A percentile compares a stretch with the other conserved stretches of the same genome.
Conservation (phyloP, 2,113 vertebrate genomes). For the Gopherus evgoodei region DNA sequence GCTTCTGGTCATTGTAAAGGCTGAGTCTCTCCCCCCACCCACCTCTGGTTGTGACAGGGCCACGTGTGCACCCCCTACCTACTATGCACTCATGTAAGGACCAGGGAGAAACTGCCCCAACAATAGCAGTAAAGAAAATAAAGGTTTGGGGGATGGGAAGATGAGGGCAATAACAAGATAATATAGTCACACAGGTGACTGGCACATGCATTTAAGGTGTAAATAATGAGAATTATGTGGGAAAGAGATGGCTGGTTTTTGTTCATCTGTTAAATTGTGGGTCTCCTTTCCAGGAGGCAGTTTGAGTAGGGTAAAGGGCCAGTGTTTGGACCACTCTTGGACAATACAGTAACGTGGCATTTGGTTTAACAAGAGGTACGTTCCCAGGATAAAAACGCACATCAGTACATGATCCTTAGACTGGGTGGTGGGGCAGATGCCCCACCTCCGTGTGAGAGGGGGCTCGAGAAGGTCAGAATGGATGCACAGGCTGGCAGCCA, state of each 20-base stretch:
- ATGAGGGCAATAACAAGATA: neutral
- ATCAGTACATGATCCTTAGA: accelerated
- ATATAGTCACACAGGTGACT: neutral
- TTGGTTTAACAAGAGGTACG: neutral
- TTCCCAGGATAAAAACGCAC: neutral
- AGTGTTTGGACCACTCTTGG: neutral
- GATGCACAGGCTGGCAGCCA: too few species aligned
- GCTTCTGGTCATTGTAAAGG: neutral
- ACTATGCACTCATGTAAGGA: neutral
- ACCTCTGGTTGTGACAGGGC: accelerated
- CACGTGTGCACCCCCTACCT: neutral
- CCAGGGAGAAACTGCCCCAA: neutral
- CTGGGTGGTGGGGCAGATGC: too few species aligned
- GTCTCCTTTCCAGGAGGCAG: neutral
- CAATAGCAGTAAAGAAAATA: neutral
- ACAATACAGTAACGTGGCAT: neutral
- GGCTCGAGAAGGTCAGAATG: too few species aligned
- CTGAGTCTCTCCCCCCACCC: neutral
- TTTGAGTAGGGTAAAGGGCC: neutral
- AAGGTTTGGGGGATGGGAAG: neutral
- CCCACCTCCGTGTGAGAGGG: too few species aligned
- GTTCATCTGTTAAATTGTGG: neutral
- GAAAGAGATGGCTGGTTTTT: neutral
- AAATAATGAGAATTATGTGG: neutral
- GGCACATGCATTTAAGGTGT: neutral